Evolutionary conservation across 1,140 invertebrate species (phyloP).

Genomic region (Rhagoletis zephyria): DNA sequence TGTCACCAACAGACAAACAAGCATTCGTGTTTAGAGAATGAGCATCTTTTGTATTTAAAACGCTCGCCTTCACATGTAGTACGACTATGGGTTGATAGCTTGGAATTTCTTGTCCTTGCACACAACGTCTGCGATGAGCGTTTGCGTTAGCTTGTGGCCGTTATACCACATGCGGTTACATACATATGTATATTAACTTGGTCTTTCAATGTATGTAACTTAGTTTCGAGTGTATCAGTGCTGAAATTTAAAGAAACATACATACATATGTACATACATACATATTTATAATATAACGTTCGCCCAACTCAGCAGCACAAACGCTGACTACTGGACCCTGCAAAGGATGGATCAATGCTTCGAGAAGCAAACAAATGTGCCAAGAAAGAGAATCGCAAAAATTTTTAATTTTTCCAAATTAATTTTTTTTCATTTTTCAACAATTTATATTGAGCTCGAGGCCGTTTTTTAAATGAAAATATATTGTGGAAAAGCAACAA

Average conservation of each 20-base stretch:
- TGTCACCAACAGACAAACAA: neutral
- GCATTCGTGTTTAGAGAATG: constrained; percentile 7
- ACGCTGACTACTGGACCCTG: too few species aligned
- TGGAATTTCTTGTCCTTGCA: constrained; percentile 9
- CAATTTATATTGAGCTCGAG: too few species aligned
- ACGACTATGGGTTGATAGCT: neutral
- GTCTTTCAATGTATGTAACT: neutral
- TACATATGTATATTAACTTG: neutral
- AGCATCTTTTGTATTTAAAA: neutral
- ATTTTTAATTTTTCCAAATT: too few species aligned
- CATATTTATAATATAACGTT: too few species aligned
- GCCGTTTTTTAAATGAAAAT: too few species aligned
- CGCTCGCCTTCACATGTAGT: neutral
- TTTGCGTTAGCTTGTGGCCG: neutral
- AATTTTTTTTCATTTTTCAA: too few species aligned
- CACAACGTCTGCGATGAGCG: constrained; percentile 12
- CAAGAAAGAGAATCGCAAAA: too few species aligned
- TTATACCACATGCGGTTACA: neutral
- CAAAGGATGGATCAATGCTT: too few species aligned
- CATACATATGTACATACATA: neutral
- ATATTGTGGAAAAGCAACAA: too few species aligned
- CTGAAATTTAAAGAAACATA: neutral
- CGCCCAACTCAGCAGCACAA: too few species aligned
- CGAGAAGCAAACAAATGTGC: too few species aligned
- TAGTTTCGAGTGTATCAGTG: neutral